These are phyloP conservation scores for Catostylus mosaicus DNA, from an alignment of 30 jellyfish, hydroid and myxozoan species.

Conservation along the genomic window DNA sequence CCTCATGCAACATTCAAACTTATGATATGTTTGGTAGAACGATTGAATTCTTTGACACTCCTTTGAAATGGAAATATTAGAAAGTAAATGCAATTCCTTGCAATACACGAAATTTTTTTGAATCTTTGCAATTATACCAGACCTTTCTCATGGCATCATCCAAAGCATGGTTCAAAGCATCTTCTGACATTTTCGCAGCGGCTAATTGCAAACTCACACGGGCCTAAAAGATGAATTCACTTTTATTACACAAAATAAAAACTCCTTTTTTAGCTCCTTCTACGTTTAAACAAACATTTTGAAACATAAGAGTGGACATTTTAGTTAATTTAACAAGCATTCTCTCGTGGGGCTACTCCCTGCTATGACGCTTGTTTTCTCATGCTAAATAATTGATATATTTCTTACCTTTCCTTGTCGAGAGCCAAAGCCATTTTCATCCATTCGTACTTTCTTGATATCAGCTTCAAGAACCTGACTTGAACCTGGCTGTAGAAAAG, in stretches of 20 bases:
- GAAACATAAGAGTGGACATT: too few relatives aligned
- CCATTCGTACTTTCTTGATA: slow-evolving; percentile 62
- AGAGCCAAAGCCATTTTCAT: slow-evolving; percentile 59
- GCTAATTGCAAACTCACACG: slow-evolving; percentile 65
- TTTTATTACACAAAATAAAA: neutral
- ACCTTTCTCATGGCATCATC: slow-evolving; percentile 81
- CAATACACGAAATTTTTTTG: too few relatives aligned
- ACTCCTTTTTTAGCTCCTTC: neutral
- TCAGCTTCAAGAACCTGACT: slow-evolving; percentile 69
- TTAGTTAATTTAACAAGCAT: too few relatives aligned
- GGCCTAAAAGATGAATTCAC: slow-evolving; percentile 21
- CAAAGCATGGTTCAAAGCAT: slow-evolving; percentile 67
- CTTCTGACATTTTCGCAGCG: slow-evolving; percentile 63
- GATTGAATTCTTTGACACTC: too few relatives aligned
- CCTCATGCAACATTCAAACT: too few relatives aligned
- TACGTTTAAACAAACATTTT: neutral
- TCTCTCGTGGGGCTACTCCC: too few relatives aligned
- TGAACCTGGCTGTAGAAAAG: slow-evolving; percentile 49
- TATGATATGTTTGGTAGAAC: too few relatives aligned
- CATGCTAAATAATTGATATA: too few relatives aligned
- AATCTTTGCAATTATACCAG: neutral
- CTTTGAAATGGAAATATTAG: too few relatives aligned
- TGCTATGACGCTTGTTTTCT: too few relatives aligned
- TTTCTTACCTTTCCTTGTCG: slow-evolving; percentile 60
- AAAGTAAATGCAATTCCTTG: too few relatives aligned